phyloP scores from a whole-genome alignment of 2,888 invertebrate genomes.

The Diarsia rubi region DNA sequence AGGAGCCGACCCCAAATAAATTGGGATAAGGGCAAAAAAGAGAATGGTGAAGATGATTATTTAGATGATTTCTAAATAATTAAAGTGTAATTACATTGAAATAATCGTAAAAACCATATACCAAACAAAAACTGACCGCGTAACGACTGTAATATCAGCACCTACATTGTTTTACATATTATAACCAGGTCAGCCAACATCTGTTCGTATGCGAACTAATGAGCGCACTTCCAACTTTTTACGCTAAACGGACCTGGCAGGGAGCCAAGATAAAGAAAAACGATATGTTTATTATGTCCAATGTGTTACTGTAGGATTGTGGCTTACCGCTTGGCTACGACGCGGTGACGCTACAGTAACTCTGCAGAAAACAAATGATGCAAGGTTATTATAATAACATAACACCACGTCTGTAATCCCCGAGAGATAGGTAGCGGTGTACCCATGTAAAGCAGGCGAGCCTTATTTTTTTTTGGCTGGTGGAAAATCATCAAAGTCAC shows the following conservation, averaged over 20 bases:
- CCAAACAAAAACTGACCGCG: neutral
- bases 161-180: conserved; percentile 17
- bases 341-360: neutral
- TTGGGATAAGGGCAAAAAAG: too few species aligned
- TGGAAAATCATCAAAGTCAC: too few species aligned
- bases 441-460: too few species aligned
- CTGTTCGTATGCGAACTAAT: conserved; percentile 44
- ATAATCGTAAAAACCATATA: neutral
- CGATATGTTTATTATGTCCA: conserved; percentile 39
- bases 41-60: neutral
- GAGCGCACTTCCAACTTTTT: conserved; percentile 52
- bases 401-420: too few species aligned
- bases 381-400: neutral
- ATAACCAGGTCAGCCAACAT: conserved; percentile 46
- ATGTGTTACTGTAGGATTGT: conserved; percentile 21
- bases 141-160: neutral
- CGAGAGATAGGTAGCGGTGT: too few species aligned
- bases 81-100: neutral
- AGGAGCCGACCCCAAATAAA: too few species aligned
- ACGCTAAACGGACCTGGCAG: conserved; percentile 44
- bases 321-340: neutral
- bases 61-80: neutral
- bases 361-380: neutral
- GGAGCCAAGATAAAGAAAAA: conserved; percentile 43
- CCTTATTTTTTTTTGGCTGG: too few species aligned